These are phyloP conservation scores for Craterocephalus amniculus DNA, from an alignment of 2,797 vertebrate genomes.

Conservation along the genomic window DNA sequence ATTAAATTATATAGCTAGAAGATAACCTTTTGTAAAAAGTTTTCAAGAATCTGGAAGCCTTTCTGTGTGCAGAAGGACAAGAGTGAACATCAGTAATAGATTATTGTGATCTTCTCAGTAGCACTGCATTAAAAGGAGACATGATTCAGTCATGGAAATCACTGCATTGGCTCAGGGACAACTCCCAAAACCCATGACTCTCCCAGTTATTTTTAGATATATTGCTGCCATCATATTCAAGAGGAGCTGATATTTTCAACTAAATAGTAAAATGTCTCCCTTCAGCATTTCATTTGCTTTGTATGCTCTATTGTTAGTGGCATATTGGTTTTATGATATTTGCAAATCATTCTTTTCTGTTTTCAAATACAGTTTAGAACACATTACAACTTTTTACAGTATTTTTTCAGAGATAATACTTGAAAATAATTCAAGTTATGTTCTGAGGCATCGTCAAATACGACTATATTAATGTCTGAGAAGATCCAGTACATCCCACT, in stretches of 20 bases:
- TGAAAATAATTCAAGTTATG: background rate
- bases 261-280: no score
- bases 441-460: background rate
- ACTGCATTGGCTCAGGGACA: background rate
- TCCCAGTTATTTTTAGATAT: background rate
- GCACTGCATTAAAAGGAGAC: background rate
- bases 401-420: background rate
- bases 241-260: background rate
- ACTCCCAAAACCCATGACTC: background rate
- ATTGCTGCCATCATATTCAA: background rate
- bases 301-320: no score
- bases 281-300: background rate
- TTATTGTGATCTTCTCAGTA: background rate
- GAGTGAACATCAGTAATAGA: background rate
- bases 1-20: background rate
- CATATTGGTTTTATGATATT: background rate
- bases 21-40: background rate
- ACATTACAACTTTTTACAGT: no score
- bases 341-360: no score
- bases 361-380: background rate
- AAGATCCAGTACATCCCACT: no score
- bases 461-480: no score
- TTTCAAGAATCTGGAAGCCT: background rate
- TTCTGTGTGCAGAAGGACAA: background rate
- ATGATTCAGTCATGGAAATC: background rate